Base-by-base conservation (phyloP, 2,888 invertebrate genomes). In the Microctonus hyperodae region DNA sequence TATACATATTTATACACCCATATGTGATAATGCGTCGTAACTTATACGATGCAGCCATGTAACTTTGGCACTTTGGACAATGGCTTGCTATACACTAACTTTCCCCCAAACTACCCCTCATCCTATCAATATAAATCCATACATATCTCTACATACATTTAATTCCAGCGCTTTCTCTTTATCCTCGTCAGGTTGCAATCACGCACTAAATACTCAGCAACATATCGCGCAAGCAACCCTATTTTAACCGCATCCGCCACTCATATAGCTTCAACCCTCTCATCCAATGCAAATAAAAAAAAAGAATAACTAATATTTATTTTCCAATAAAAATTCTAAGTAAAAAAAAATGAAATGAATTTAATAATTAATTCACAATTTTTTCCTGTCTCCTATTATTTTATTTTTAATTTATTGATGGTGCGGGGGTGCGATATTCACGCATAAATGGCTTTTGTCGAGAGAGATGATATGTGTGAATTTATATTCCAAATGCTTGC, bases 31-130 rank as follows among this genome's bases (percentile, higher is more conserved):
- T 77, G 74, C 76, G 76, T 73, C 72, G 74, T 74, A 76, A 79
- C 73, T 78, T 28, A 31, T 77, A 74, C 76, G 75, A 74, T 77
- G 76, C 75, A n/a, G 75, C 76, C 76, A 70, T 73, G 76, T 76
- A 80, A 79, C 79, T 81, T 81, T 80, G 79, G 78, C 81, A 80
- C 80, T 80, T 81, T 79, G 76, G 79, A 80, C 80, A 77, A 78
- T 78, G 76, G 77, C 67, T 50, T 53, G 56, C 65, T 51, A 67
- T 68, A 64, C 63, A 63, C 55, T 59, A 44, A 31, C 50, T 58
- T 20, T 23, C 40, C 48, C 13, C 25, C 57, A 50, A 31, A 40
- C 50, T 25, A 55, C 58, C 61, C 50, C 56, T 57, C 23, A 33
- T 40, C 56, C 37, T n/a, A n/a, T 25, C 25, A 37, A 31, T 62